Conservation (phyloP, 2,888 invertebrate species). For the Plagodis pulveraria region DNA sequence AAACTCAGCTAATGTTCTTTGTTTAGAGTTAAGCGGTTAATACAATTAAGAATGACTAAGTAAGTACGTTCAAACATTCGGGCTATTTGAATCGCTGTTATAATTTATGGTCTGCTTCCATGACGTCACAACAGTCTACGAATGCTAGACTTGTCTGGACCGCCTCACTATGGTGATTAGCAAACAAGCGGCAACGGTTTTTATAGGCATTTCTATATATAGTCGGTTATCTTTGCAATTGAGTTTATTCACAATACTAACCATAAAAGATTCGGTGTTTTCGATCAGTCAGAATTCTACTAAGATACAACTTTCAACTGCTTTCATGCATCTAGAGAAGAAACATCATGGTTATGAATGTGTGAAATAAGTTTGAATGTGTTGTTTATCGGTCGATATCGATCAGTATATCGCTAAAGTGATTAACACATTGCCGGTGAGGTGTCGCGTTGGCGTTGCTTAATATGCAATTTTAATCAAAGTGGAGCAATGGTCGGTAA, state of each 20-base stretch:
- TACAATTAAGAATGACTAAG: slow-evolving; percentile 23
- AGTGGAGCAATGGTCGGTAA: slow-evolving; percentile 78
- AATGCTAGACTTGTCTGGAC: slow-evolving; percentile 30
- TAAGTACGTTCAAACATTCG: slow-evolving; percentile 25
- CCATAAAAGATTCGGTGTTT: too few species aligned
- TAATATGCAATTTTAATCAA: slow-evolving; percentile 69
- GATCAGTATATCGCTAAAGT: slow-evolving; percentile 41
- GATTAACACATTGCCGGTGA: slow-evolving; percentile 45
- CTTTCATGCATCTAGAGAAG: background rate
- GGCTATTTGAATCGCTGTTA: slow-evolving; percentile 26
- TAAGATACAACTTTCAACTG: too few species aligned
- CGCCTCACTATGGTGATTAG: slow-evolving; percentile 29
- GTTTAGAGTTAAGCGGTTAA: slow-evolving; percentile 24
- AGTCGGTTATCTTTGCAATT: slow-evolving; percentile 9
- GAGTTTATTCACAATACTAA: background rate
- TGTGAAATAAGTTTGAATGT: too few species aligned
- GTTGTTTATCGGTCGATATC: slow-evolving; percentile 30
- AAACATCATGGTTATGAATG: background rate
- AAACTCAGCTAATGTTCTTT: slow-evolving; percentile 11
- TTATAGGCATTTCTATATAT: slow-evolving; percentile 25
- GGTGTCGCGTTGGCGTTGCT: slow-evolving; percentile 44
- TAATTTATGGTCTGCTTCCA: slow-evolving; percentile 23
- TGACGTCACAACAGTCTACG: slow-evolving; percentile 29
- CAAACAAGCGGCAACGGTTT: slow-evolving; percentile 28
- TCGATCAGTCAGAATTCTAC: too few species aligned